Conservation (phyloP, 1,140 invertebrate genomes). For the Conus betulinus region DNA sequence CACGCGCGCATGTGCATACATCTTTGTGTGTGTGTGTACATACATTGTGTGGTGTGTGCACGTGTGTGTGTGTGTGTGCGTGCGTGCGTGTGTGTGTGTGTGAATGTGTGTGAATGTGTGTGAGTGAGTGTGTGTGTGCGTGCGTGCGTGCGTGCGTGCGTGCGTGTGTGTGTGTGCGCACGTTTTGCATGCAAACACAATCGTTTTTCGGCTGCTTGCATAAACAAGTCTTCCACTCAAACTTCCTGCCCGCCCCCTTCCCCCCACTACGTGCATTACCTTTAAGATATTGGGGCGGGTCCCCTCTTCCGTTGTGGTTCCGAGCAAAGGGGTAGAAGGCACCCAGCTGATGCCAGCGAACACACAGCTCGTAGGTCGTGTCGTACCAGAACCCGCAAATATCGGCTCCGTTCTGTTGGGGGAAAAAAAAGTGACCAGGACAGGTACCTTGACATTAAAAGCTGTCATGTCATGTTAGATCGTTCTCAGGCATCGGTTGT, state of each 20-base stretch:
- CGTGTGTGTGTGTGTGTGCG: background rate
- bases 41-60: background rate
- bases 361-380: constrained; percentile 60
- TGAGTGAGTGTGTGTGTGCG: background rate
- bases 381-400: constrained; percentile 67
- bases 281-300: constrained; percentile 24
- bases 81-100: background rate
- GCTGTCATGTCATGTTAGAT: background rate
- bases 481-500: background rate
- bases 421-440: background rate
- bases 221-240: background rate
- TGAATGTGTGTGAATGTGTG: too few species aligned
- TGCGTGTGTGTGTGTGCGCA: background rate
- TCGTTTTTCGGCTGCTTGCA: background rate
- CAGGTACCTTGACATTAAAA: background rate
- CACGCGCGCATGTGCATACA: background rate
- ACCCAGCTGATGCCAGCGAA: constrained; percentile 66
- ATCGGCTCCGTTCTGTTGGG: constrained; percentile 59
- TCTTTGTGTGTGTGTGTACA: background rate
- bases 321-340: constrained; percentile 67
- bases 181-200: too few species aligned
- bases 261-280: background rate
- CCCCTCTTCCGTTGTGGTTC: constrained; percentile 60
- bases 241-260: background rate
- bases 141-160: background rate